Conservation (phyloP, 2,888 invertebrate genomes). For the Mesorhabditis belari region DNA sequence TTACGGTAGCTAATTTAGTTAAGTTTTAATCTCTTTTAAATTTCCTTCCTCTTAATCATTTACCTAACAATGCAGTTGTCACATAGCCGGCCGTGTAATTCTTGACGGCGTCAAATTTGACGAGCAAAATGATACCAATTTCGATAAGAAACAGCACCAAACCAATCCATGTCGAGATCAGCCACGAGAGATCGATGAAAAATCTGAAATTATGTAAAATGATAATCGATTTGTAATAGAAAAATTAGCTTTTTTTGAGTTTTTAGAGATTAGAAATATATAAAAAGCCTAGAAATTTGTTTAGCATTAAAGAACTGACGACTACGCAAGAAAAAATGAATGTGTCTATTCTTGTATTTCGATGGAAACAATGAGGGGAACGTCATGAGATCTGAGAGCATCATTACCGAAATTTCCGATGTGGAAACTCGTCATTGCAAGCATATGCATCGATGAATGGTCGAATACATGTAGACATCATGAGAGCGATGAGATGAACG, state of each 20-base stretch:
- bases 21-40: not conserved
- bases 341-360: too few relatives aligned
- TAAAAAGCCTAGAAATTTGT: constrained; percentile 1
- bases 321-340: too few relatives aligned
- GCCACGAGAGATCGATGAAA: constrained; percentile 83
- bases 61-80: constrained; percentile 71
- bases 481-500: constrained; percentile 84
- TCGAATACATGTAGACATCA: constrained; percentile 88
- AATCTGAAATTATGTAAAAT: too few relatives aligned
- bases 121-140: constrained; percentile 83
- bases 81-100: constrained; percentile 65
- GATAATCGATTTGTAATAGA: too few relatives aligned
- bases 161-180: constrained; percentile 80
- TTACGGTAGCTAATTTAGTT: too few relatives aligned
- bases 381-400: not conserved
- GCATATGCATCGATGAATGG: constrained; percentile 87
- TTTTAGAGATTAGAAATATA: too few relatives aligned
- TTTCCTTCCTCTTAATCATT: not conserved
- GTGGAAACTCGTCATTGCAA: constrained; percentile 65
- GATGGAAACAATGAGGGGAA: not conserved
- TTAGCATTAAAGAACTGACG: too few relatives aligned
- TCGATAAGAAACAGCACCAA: constrained; percentile 76
- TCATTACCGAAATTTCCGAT: constrained; percentile 25
- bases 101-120: constrained; percentile 73
- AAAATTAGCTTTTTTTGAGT: too few relatives aligned